These are phyloP conservation scores for Enteromius unitaeniatus DNA, from an alignment of 2,797 vertebrate genomes.

Conservation along the genomic window DNA sequence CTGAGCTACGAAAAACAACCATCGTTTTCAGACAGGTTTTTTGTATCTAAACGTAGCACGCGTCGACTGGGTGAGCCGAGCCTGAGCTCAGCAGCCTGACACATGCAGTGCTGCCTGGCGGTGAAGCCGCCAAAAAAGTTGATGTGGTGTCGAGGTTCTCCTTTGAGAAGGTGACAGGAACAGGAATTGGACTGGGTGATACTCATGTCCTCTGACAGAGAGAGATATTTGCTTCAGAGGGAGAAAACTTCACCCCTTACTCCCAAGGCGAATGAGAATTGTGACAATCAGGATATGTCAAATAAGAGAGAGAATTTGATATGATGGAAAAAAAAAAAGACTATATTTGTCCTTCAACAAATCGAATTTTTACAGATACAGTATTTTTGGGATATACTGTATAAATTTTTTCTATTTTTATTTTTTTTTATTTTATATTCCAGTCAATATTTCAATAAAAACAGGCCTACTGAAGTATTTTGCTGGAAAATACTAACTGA, in stretches of 20 bases:
- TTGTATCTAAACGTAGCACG: slow-evolving; percentile 61
- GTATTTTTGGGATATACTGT: background rate
- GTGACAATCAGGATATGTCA: slow-evolving; percentile 29
- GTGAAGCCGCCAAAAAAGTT: slow-evolving; percentile 75
- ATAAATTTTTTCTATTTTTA: background rate
- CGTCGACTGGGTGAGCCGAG: slow-evolving; percentile 38
- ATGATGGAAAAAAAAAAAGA: slow-evolving; percentile 54
- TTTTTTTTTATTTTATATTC: background rate
- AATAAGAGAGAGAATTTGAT: slow-evolving; percentile 21
- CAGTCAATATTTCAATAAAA: background rate
- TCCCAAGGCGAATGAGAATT: slow-evolving; percentile 44
- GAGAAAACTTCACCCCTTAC: slow-evolving; percentile 43
- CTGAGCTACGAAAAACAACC: background rate
- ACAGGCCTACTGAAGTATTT: background rate
- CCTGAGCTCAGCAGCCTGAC: slow-evolving; percentile 63
- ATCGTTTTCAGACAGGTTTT: slow-evolving; percentile 56
- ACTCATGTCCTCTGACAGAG: slow-evolving; percentile 65
- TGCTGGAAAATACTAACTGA: background rate
- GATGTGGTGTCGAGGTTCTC: slow-evolving; percentile 72
- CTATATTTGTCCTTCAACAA: slow-evolving; percentile 6
- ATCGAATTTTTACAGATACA: slow-evolving; percentile 1
- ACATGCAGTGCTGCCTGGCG: slow-evolving; percentile 72
- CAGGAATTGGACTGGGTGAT: slow-evolving; percentile 70
- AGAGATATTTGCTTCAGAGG: slow-evolving; percentile 54
- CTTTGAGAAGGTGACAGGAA: slow-evolving; percentile 68